Percentiles rank a stretch among this genome's conserved stretches.
Evolutionary conservation across 2,113 vertebrate species (phyloP).

Genomic region (Daboia siamensis): DNA sequence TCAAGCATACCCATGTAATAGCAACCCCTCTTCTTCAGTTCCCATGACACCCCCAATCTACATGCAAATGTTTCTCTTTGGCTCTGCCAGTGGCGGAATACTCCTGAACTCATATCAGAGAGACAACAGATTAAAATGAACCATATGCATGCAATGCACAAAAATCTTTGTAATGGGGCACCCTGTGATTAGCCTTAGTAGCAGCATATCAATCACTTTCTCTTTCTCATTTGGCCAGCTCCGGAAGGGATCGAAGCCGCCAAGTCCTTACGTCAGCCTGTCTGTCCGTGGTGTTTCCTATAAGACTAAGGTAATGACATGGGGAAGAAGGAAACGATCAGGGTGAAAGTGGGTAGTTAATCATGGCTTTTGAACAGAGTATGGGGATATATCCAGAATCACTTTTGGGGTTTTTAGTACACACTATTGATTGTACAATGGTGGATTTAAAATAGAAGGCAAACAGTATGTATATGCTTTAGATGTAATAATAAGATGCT

Average conservation of each 20-base stretch:
- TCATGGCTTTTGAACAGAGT: not conserved
- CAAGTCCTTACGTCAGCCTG: slow-evolving; percentile 75
- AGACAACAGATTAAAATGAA: not conserved
- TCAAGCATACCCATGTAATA: not conserved
- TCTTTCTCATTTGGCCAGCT: slow-evolving; percentile 67
- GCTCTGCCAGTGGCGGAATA: not conserved
- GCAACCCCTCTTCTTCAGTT: not conserved
- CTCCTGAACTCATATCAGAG: not conserved
- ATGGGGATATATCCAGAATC: not conserved
- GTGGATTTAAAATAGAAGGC: not conserved
- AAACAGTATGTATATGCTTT: not conserved
- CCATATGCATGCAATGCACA: not conserved
- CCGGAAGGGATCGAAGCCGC: slow-evolving; percentile 83
- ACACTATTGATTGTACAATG: not conserved
- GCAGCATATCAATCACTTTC: not conserved
- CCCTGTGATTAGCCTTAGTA: not conserved
- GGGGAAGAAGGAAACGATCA: too few relatives aligned
- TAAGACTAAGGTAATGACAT: slow-evolving; percentile 79
- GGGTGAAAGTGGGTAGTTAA: not conserved
- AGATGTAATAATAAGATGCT: not conserved
- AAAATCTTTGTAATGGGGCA: not conserved
- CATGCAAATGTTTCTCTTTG: not conserved
- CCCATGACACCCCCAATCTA: not conserved
- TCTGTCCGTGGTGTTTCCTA: slow-evolving; percentile 67
- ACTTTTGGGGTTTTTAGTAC: not conserved